Base-by-base conservation (phyloP, 2,113 vertebrate genomes). In the Ceyx melanurus region DNA sequence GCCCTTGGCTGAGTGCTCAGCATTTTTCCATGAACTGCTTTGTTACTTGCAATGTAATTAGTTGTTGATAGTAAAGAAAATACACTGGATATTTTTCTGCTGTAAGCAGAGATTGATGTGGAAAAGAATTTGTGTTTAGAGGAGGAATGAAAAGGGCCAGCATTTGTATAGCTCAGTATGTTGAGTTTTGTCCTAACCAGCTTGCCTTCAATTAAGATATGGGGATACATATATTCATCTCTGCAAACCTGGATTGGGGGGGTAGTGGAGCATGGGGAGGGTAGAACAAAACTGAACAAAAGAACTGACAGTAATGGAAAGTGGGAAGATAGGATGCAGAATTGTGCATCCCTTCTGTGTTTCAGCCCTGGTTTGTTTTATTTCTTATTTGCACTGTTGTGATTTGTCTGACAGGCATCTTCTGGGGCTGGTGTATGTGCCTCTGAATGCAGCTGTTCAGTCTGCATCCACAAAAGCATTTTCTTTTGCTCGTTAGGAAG, bases 161-260 rank as follows among this genome's bases (percentile, higher is more conserved):
- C 48, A 9, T 50, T 73, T 4, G 5, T 58, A 10, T 48, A 73
- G 56, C 12, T 86, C 22, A 40, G 26, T 40, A 10, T 31, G 3
- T 6, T 40, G 58, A 75, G 22, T 65, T 89, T 61, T 72, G 20
- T 68, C 91, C 43, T 33, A 13, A 43, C 54, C 10, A 40, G 31
- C 66, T 85, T 56, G 61, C 19, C 16, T 66, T 89, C 43, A 14
- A 15, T n/a, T 43, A 54, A 42, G 31, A 28, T 45, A 37, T 0
- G 10, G 35, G 28, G 57, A 62, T 48, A 6, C 0, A 2, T 40
- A 35, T 35, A 0, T 26, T 70, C 10, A 11, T 1, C 1, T 54
- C 60, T 40, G 18, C 26, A 64, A 5, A 31, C 26, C 37, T 62
- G 42, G 40, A 19, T 46, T 42, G 33, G 21, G 15, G 5, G 17